phyloP scores from a whole-genome alignment of 2,113 vertebrate species.

The Indri indri region DNA sequence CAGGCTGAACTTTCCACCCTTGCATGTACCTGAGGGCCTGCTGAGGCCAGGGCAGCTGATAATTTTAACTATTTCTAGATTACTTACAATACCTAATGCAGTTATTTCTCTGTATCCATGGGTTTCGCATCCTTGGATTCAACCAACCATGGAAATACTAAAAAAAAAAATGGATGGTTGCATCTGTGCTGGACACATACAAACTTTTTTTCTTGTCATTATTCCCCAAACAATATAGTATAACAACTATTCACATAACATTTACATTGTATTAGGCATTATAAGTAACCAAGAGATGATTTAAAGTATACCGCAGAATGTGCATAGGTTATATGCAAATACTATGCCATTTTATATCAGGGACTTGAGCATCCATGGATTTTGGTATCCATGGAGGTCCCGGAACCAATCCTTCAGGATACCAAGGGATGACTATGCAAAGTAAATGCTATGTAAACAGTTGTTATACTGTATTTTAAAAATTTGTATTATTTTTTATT shows the following conservation, averaged over 20 bases:
- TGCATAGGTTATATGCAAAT: neutral
- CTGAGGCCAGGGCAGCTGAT: neutral
- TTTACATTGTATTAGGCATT: neutral
- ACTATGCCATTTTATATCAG: neutral
- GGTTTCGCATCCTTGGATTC: neutral
- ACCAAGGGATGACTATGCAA: neutral
- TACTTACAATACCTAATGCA: neutral
- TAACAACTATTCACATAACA: neutral
- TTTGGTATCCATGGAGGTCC: neutral
- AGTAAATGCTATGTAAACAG: neutral
- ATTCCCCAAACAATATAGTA: neutral
- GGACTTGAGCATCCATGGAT: neutral
- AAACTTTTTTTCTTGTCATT: neutral
- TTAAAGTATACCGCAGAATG: neutral
- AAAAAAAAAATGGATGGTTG: neutral
- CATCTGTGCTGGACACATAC: neutral
- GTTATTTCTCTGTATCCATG: neutral
- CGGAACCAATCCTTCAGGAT: neutral
- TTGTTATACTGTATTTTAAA: neutral
- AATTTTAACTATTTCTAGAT: neutral
- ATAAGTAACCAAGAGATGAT: neutral
- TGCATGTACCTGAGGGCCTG: neutral
- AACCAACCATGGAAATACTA: neutral
- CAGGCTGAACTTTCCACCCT: neutral
- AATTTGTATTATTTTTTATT: neutral